A percentile compares a stretch with the other conserved stretches of the same genome.
phyloP scores from a whole-genome alignment of 1,140 invertebrate genomes.

The Hirudo medicinalis region DNA sequence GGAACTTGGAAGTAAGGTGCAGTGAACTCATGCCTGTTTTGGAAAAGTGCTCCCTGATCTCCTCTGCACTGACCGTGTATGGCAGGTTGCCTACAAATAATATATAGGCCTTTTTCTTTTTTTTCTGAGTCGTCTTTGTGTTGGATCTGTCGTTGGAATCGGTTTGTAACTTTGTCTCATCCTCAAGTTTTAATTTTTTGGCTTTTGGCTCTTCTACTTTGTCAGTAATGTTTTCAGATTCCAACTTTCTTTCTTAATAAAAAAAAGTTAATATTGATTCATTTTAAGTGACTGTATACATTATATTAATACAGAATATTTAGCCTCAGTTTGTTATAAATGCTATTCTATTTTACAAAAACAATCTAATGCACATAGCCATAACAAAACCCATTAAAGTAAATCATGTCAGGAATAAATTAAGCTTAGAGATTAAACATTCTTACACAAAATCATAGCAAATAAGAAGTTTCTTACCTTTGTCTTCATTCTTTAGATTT shows the following conservation, averaged over 20 bases:
- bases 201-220: constrained; percentile 9
- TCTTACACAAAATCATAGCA: no score
- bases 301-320: background rate
- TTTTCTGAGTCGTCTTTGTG: constrained; percentile 10
- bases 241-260: background rate
- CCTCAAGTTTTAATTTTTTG: background rate
- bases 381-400: no score
- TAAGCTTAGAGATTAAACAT: no score
- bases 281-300: background rate
- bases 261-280: background rate
- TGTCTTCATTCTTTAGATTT: background rate
- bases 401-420: no score
- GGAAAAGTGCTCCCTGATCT: constrained; percentile 32
- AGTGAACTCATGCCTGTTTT: constrained; percentile 28
- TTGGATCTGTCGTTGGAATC: background rate
- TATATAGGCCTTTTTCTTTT: constrained; percentile 27
- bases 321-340: no score
- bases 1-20: constrained; percentile 1
- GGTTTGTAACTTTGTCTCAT: background rate
- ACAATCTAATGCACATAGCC: no score
- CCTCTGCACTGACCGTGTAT: constrained; percentile 29
- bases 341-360: no score
- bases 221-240: background rate
- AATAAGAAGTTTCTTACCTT: background rate
- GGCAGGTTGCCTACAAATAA: constrained; percentile 34